These are phyloP conservation scores for Agrilus biguttatus DNA, from an alignment of 2,888 invertebrate genomes.

Conservation along the genomic window DNA sequence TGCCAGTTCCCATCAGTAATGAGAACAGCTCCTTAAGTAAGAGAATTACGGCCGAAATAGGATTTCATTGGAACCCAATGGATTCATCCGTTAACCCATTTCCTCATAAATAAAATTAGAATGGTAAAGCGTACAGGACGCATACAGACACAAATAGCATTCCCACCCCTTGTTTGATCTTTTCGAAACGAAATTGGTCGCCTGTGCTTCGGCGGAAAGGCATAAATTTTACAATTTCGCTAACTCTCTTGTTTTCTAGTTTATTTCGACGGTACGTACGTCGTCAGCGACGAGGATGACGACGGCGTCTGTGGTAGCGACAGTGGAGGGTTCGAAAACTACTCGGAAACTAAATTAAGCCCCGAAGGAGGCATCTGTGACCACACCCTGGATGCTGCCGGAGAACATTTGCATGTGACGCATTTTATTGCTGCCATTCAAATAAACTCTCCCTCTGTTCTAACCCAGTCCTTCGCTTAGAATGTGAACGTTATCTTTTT, in stretches of 20 bases:
- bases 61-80: too few relatives aligned
- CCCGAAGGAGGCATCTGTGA: constrained; percentile 34
- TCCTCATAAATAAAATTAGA: too few relatives aligned
- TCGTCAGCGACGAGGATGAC: too few relatives aligned
- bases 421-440: constrained; percentile 33
- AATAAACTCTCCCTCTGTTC: constrained; percentile 18
- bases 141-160: too few relatives aligned
- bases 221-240: constrained; percentile 33
- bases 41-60: too few relatives aligned
- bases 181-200: too few relatives aligned
- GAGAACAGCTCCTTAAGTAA: too few relatives aligned
- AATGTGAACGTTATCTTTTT: constrained; percentile 10
- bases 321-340: constrained; percentile 28
- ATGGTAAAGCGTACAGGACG: too few relatives aligned
- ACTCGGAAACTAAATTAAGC: constrained; percentile 34
- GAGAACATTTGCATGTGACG: constrained; percentile 35
- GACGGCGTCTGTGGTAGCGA: constrained; percentile 19
- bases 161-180: too few relatives aligned
- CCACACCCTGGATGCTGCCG: constrained; percentile 31
- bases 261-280: constrained; percentile 10
- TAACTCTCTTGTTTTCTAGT: constrained; percentile 19
- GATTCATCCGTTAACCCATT: too few relatives aligned
- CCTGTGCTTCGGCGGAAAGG: constrained; percentile 9
- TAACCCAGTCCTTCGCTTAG: constrained; percentile 10
- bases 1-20: too few relatives aligned